Percentiles rank a stretch among this genome's conserved stretches.
Evolutionary conservation across 2,113 vertebrate species (phyloP).

Genomic region (Sisor rabdophorus): DNA sequence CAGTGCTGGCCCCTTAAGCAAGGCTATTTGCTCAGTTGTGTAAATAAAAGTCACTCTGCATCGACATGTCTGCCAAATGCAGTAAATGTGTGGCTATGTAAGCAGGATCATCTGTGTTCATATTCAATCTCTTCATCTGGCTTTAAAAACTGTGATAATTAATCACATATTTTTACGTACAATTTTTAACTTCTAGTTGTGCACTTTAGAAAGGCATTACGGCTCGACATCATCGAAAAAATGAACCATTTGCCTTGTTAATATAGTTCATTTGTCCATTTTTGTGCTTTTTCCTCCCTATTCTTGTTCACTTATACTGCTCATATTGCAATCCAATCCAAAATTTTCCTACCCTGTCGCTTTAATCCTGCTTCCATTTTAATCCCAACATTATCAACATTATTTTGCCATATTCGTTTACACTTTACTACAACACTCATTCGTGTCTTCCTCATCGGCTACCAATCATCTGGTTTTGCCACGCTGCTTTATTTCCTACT

Average conservation of each 20-base stretch:
- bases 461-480: constrained; percentile 1
- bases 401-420: constrained; percentile 11
- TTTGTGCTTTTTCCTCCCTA: constrained; percentile 21
- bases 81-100: background rate
- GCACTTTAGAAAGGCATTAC: background rate
- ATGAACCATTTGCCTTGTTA: constrained; percentile 25
- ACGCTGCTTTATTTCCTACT: constrained; percentile 22
- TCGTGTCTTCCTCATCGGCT: background rate
- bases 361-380: background rate
- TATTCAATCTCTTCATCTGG: background rate
- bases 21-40: no score
- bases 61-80: no score
- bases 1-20: no score
- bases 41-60: no score
- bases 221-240: background rate
- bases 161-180: background rate
- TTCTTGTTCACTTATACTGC: constrained; percentile 1
- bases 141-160: no score
- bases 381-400: constrained; percentile 14
- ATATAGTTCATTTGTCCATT: constrained; percentile 29
- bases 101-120: background rate
- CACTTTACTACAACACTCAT: background rate
- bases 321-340: background rate
- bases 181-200: background rate
- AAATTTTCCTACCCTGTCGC: background rate